Conservation (phyloP, 1,140 invertebrate genomes). For the Drusus annulatus region DNA sequence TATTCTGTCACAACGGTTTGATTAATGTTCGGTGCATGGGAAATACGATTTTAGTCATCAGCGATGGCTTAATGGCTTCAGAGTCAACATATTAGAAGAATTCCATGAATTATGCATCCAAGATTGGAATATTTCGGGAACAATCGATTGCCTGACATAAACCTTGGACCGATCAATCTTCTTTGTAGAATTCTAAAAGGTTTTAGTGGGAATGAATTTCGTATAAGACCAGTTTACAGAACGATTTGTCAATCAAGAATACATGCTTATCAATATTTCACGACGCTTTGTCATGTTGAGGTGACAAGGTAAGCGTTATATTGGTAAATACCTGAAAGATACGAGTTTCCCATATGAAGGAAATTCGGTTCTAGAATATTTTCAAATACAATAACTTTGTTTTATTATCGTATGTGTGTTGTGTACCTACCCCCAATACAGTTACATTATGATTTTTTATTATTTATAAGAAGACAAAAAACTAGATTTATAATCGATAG, state of each 20-base stretch:
- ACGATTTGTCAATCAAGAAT: constrained; percentile 20
- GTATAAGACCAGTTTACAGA: background rate
- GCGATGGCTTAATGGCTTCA: constrained; percentile 22
- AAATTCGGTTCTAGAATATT: too few relatives aligned
- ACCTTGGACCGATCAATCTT: constrained; percentile 34
- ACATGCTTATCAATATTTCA: background rate
- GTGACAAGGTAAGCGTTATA: background rate
- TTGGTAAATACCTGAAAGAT: too few relatives aligned
- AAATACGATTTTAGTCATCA: constrained; percentile 47
- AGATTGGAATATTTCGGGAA: constrained; percentile 22
- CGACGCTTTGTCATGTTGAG: background rate
- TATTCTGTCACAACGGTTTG: constrained; percentile 48
- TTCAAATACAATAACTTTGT: too few relatives aligned
- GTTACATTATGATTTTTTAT: too few relatives aligned
- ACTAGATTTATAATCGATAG: too few relatives aligned
- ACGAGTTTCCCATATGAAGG: too few relatives aligned
- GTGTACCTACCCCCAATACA: too few relatives aligned
- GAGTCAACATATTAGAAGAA: constrained; percentile 12
- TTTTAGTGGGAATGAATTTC: background rate
- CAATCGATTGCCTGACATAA: constrained; percentile 7
- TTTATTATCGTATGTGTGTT: too few relatives aligned
- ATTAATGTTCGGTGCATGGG: constrained; percentile 55
- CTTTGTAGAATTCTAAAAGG: background rate
- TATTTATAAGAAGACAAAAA: too few relatives aligned
- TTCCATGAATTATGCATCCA: constrained; percentile 35